Conservation (phyloP, 2,888 invertebrate genomes). For the Drosophila anomelani region DNA sequence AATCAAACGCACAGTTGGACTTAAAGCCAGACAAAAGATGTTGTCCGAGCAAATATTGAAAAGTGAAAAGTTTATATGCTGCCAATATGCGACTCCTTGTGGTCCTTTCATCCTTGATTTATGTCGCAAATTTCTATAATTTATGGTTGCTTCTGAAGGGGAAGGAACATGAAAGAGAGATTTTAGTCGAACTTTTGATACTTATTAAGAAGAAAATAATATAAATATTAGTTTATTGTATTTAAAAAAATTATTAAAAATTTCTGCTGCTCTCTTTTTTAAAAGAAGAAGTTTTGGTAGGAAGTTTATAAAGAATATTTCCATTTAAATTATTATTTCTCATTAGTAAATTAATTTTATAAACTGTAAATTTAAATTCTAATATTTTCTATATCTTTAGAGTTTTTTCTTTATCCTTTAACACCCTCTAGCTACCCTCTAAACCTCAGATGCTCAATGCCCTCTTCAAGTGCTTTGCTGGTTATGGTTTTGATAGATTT, state of each 20-base stretch:
- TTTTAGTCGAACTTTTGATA: constrained; percentile 18
- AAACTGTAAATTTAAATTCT: too few relatives aligned
- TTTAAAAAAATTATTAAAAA: neutral
- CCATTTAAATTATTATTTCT: neutral
- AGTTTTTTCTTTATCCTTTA: too few relatives aligned
- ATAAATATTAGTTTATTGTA: too few relatives aligned
- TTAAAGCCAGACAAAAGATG: constrained; percentile 38
- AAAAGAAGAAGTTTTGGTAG: neutral
- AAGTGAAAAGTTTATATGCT: constrained; percentile 76
- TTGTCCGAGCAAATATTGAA: constrained; percentile 70
- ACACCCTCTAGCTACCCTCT: constrained; percentile 1
- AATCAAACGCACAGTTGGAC: constrained; percentile 12
- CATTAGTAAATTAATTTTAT: neutral
- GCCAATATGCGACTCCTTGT: constrained; percentile 55
- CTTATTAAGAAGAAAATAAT: neutral
- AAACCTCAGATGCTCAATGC: constrained; percentile 38
- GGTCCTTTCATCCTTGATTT: constrained; percentile 69
- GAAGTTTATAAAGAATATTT: neutral
- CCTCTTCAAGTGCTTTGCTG: constrained; percentile 47
- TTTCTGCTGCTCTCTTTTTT: neutral
- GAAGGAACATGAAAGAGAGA: neutral
- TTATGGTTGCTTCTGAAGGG: constrained; percentile 65
- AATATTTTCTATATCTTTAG: too few relatives aligned
- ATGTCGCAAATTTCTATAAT: constrained; percentile 80
- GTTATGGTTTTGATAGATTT: constrained; percentile 79